phyloP scores from a whole-genome alignment of 2,113 vertebrate genomes.

The Pantherophis guttatus region DNA sequence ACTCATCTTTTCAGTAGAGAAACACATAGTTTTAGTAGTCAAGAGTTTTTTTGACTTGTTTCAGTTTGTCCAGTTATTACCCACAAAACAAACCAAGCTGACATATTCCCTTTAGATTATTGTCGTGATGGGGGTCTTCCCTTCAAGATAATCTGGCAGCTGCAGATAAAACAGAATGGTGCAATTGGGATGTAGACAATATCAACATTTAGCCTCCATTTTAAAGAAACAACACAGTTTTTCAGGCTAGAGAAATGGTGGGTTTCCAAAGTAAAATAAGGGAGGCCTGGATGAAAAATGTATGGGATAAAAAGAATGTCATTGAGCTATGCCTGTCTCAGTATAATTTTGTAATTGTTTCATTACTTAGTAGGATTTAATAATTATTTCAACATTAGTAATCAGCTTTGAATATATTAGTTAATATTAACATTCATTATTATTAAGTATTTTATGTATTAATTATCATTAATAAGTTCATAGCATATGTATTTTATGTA shows the following conservation, averaged over 20 bases:
- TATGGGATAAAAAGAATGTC: neutral
- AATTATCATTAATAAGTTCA: neutral
- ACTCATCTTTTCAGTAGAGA: neutral
- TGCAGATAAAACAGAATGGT: neutral
- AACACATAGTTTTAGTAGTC: neutral
- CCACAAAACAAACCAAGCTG: neutral
- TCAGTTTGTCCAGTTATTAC: neutral
- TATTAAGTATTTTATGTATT: neutral
- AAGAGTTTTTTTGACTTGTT: neutral
- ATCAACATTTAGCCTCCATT: neutral
- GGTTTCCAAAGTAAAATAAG: neutral
- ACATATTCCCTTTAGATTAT: neutral
- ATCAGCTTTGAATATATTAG: neutral
- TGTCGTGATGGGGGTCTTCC: neutral
- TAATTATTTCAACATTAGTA: neutral
- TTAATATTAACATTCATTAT: neutral
- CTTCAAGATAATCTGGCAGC: neutral
- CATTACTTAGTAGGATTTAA: neutral
- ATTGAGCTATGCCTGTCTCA: neutral
- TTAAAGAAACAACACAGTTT: neutral
- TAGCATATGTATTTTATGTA: neutral
- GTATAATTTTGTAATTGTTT: neutral
- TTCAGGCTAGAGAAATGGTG: neutral
- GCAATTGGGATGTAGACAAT: neutral
- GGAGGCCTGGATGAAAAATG: neutral